Conservation (phyloP, 2,113 vertebrate species). For the Potamarius usumacintae region DNA sequence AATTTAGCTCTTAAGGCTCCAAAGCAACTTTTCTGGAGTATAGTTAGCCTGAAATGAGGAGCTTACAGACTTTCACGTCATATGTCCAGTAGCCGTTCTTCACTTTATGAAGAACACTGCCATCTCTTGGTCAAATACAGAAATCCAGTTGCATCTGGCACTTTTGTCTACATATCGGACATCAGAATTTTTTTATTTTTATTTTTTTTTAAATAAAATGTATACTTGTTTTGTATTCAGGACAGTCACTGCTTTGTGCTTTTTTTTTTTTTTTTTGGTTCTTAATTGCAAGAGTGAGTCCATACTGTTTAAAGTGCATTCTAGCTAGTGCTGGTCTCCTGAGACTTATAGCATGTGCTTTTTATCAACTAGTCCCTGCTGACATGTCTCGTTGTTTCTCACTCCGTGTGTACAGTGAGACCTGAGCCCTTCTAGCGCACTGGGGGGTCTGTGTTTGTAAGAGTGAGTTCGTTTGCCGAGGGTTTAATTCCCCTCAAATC, state of each 20-base stretch:
- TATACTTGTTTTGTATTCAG: neutral
- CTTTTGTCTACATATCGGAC: neutral
- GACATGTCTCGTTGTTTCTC: constrained; percentile 25
- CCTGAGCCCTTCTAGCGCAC: constrained; percentile 17
- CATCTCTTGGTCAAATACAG: constrained; percentile 65
- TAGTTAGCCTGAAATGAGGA: neutral
- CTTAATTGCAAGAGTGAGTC: neutral
- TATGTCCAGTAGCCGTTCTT: neutral
- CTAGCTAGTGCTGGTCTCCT: neutral
- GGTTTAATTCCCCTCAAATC: constrained; percentile 58
- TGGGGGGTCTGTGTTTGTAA: constrained; percentile 37
- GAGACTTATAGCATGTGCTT: constrained; percentile 16
- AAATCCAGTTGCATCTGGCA: neutral
- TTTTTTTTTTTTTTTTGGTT: neutral
- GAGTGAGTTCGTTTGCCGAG: constrained; percentile 55
- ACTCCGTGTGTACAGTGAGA: constrained; percentile 43
- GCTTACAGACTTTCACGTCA: neutral
- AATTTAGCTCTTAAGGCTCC: neutral
- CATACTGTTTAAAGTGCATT: neutral
- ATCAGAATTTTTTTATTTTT: neutral
- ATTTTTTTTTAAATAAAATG: neutral
- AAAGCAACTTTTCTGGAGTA: neutral
- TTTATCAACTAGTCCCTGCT: constrained; percentile 13
- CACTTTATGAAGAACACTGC: constrained; percentile 60
- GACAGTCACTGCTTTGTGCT: neutral